Evolutionary conservation across 2,113 vertebrate species (phyloP).

Genomic region (Pluvianellus socialis): DNA sequence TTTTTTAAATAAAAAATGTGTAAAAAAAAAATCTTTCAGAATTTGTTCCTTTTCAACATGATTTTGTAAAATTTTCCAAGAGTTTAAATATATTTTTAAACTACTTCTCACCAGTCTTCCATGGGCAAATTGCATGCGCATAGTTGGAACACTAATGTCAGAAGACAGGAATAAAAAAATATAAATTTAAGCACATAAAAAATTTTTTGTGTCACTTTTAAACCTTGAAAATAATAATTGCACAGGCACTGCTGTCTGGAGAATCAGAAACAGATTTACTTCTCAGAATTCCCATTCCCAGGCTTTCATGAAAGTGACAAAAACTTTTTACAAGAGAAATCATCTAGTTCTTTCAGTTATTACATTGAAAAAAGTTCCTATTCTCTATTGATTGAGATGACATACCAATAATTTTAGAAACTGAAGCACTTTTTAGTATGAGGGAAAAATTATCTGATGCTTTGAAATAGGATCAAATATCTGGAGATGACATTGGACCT

Average conservation of each 20-base stretch:
- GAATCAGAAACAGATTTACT: not conserved
- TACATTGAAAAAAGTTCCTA: not conserved
- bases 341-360: not conserved
- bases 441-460: constrained; percentile 30
- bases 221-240: not conserved
- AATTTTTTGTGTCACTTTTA: not conserved
- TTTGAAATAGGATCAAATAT: constrained; percentile 30
- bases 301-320: not conserved
- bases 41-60: not conserved
- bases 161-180: not conserved
- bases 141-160: not conserved
- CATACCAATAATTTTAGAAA: constrained; percentile 2
- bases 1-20: not conserved
- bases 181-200: not conserved
- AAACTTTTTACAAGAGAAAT: not conserved
- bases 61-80: not conserved
- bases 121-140: not conserved
- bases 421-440: not conserved
- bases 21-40: not conserved
- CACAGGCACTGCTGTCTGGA: not conserved
- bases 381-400: constrained; percentile 14
- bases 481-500: constrained; percentile 21
- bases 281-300: not conserved
- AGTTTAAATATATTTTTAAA: not conserved
- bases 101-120: not conserved